phyloP scores from a whole-genome alignment of 2,888 invertebrate genomes.

The Aleiodes testaceus region DNA sequence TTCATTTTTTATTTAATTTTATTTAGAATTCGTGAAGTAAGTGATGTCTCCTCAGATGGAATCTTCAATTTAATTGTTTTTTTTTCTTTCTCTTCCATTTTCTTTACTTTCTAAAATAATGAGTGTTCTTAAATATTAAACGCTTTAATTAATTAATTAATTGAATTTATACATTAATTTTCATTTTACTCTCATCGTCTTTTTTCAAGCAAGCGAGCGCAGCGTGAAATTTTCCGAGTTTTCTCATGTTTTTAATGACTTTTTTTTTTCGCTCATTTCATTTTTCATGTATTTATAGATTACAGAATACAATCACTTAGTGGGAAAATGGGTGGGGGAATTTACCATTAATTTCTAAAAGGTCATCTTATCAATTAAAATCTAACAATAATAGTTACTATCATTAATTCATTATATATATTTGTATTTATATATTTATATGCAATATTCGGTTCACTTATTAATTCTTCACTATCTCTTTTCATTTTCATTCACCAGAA shows the following conservation, averaged over 20 bases:
- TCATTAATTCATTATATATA: slow-evolving; percentile 51
- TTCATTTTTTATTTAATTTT: slow-evolving; percentile 4
- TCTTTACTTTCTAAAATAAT: slow-evolving; percentile 52
- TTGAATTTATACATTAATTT: slow-evolving; percentile 67
- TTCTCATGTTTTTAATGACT: too few species aligned
- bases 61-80: background rate
- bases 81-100: slow-evolving; percentile 11
- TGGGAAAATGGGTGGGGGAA: slow-evolving; percentile 30
- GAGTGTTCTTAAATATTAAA: slow-evolving; percentile 56
- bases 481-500: background rate
- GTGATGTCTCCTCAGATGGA: slow-evolving; percentile 24
- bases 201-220: slow-evolving; percentile 68
- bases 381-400: slow-evolving; percentile 61
- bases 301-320: slow-evolving; percentile 37
- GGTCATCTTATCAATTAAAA: slow-evolving; percentile 62
- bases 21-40: background rate
- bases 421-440: slow-evolving; percentile 49
- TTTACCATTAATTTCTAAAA: slow-evolving; percentile 59
- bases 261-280: slow-evolving; percentile 14
- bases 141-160: slow-evolving; percentile 53
- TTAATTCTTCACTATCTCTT: background rate
- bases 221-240: slow-evolving; percentile 53
- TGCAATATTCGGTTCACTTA: slow-evolving; percentile 46
- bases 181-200: slow-evolving; percentile 33
- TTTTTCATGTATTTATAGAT: slow-evolving; percentile 33